Conservation (phyloP, 2,888 invertebrate genomes). For the Rotaria macrura region DNA sequence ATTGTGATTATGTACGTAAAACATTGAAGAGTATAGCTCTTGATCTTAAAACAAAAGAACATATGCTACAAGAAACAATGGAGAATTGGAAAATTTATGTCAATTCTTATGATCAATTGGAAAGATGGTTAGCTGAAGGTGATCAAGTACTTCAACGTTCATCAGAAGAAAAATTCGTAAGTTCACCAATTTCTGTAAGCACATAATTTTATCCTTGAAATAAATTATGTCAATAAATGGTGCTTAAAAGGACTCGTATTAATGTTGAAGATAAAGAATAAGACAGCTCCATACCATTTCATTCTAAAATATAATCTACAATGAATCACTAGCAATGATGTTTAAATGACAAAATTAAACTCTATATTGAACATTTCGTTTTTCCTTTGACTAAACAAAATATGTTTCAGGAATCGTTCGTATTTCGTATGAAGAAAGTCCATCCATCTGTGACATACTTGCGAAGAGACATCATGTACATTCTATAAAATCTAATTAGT, state of each 20-base stretch:
- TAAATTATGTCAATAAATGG: neutral
- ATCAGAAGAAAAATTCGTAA: slow-evolving; percentile 68
- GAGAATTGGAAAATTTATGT: slow-evolving; percentile 45
- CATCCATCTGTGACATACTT: no score
- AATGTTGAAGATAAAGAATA: neutral
- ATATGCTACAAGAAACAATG: slow-evolving; percentile 62
- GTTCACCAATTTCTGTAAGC: slow-evolving; percentile 54
- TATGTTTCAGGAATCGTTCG: no score
- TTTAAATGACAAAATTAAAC: no score
- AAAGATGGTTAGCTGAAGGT: slow-evolving; percentile 69
- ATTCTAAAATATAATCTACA: no score
- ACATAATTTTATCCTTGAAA: slow-evolving; percentile 57
- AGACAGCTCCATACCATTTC: neutral
- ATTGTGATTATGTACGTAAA: slow-evolving; percentile 72
- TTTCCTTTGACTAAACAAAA: no score
- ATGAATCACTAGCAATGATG: no score
- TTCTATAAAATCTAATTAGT: no score
- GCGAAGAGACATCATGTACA: no score
- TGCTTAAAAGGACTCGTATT: neutral
- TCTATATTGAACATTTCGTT: no score
- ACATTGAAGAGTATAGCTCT: slow-evolving; percentile 80
- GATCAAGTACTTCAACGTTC: slow-evolving; percentile 79
- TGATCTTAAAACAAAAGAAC: slow-evolving; percentile 76
- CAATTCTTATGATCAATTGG: slow-evolving; percentile 43
- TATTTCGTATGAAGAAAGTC: no score